A percentile compares a stretch with the other conserved stretches of the same genome.
Conservation (phyloP, 2,888 invertebrate species). For the Micoletzkya japonica region DNA sequence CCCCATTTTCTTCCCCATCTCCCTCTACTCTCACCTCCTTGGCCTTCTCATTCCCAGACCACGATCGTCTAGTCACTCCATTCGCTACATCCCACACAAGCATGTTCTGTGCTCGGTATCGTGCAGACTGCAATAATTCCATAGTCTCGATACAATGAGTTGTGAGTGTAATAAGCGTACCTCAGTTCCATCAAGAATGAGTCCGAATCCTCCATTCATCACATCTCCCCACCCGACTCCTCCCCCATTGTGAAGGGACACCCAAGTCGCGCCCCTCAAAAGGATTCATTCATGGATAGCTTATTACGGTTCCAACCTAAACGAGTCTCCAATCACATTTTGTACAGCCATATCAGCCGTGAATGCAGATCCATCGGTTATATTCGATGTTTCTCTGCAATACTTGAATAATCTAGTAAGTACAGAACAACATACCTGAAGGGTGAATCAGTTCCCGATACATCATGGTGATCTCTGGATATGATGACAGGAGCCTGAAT, state of each 20-base stretch:
- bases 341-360: slow-evolving; percentile 72
- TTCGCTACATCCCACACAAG: slow-evolving; percentile 73
- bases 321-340: slow-evolving; percentile 65
- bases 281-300: no score
- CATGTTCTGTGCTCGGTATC: slow-evolving; percentile 67
- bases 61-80: slow-evolving; percentile 69
- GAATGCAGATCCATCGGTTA: slow-evolving; percentile 72
- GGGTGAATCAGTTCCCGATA: slow-evolving; percentile 73
- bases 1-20: background rate
- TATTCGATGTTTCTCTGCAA: slow-evolving; percentile 71
- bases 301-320: no score
- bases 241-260: slow-evolving; percentile 66
- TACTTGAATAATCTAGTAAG: no score
- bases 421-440: slow-evolving; percentile 57
- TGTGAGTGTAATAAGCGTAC: slow-evolving; percentile 19
- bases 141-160: background rate
- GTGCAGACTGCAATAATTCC: slow-evolving; percentile 65
- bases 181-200: slow-evolving; percentile 70
- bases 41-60: slow-evolving; percentile 71
- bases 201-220: slow-evolving; percentile 73
- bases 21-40: slow-evolving; percentile 65
- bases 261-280: slow-evolving; percentile 73
- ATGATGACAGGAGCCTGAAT: slow-evolving; percentile 70
- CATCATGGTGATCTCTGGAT: slow-evolving; percentile 73
- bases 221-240: slow-evolving; percentile 71